Conservation (phyloP, 37 sponge, comb jelly and placozoan species). For the Bolinopsis microptera region DNA sequence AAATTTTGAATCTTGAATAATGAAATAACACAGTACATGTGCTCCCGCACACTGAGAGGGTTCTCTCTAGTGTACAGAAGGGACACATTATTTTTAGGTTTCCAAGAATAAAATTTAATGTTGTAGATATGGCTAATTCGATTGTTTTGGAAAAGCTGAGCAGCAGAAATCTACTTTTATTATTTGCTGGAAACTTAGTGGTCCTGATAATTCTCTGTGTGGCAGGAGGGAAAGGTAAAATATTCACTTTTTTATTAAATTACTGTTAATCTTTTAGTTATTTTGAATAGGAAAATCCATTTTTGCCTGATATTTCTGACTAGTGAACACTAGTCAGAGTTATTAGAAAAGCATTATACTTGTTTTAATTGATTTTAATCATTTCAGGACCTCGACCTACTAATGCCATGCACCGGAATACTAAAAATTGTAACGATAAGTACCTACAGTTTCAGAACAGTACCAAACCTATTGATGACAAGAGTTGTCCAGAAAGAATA, state of each 20-base stretch:
- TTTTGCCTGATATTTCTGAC: too few species aligned
- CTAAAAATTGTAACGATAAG: background rate
- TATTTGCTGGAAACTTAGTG: slow-evolving; percentile 25
- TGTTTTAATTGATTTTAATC: too few species aligned
- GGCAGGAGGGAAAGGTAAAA: slow-evolving; percentile 54
- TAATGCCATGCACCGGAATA: slow-evolving; percentile 7
- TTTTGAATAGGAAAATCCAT: too few species aligned
- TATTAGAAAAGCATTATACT: too few species aligned
- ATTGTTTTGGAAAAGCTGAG: slow-evolving; percentile 50
- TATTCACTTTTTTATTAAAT: background rate
- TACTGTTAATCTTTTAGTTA: background rate
- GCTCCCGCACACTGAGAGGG: too few species aligned
- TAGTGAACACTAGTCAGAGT: too few species aligned
- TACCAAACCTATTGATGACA: background rate
- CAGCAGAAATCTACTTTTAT: background rate
- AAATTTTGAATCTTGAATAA: too few species aligned
- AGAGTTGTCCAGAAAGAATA: background rate
- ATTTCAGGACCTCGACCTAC: slow-evolving; percentile 19
- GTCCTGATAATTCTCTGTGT: slow-evolving; percentile 16
- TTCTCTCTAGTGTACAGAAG: too few species aligned
- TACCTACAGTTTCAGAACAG: background rate
- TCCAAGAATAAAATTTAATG: too few species aligned
- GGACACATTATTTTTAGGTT: too few species aligned
- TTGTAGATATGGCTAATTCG: slow-evolving; percentile 10
- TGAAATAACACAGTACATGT: too few species aligned